Percentiles rank a stretch among this genome's conserved stretches.
Evolutionary conservation across 2,888 invertebrate species (phyloP).

Genomic region (Microctonus aethiopoides): DNA sequence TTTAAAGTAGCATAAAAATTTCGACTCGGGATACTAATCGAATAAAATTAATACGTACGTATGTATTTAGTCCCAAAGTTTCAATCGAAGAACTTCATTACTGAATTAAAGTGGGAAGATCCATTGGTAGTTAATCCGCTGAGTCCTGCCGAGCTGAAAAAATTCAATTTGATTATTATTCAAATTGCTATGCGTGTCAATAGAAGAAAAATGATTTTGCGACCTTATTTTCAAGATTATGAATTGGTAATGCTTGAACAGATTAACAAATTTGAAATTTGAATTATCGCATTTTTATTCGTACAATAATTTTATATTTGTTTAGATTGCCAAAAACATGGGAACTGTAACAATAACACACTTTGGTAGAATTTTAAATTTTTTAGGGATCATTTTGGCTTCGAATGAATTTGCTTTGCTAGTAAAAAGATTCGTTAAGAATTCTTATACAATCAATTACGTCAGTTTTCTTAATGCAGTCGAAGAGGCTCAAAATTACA

Average conservation of each 20-base stretch:
- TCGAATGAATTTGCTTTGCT: constrained; percentile 80
- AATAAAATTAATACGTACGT: background rate
- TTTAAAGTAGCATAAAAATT: too few species aligned
- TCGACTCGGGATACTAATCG: too few species aligned
- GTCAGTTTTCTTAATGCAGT: constrained; percentile 79
- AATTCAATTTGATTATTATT: constrained; percentile 76
- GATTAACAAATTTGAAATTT: background rate
- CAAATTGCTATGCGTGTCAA: constrained; percentile 76
- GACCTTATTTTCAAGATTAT: constrained; percentile 82
- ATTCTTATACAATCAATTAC: constrained; percentile 82
- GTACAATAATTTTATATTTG: constrained; percentile 4
- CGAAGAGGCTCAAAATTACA: constrained; percentile 74
- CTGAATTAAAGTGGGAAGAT: constrained; percentile 77
- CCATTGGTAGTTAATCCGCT: constrained; percentile 76
- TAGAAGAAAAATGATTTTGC: constrained; percentile 73
- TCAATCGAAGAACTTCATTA: constrained; percentile 67
- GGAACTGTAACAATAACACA: constrained; percentile 83
- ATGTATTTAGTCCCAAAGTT: constrained; percentile 68
- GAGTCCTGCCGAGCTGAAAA: constrained; percentile 75
- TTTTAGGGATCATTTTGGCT: constrained; percentile 76
- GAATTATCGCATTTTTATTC: background rate
- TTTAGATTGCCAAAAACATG: constrained; percentile 77
- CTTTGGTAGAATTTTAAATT: constrained; percentile 79
- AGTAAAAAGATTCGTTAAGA: constrained; percentile 80
- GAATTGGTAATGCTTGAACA: constrained; percentile 72